Conservation (phyloP, 2,888 invertebrate species). For the Chesias legatella region DNA sequence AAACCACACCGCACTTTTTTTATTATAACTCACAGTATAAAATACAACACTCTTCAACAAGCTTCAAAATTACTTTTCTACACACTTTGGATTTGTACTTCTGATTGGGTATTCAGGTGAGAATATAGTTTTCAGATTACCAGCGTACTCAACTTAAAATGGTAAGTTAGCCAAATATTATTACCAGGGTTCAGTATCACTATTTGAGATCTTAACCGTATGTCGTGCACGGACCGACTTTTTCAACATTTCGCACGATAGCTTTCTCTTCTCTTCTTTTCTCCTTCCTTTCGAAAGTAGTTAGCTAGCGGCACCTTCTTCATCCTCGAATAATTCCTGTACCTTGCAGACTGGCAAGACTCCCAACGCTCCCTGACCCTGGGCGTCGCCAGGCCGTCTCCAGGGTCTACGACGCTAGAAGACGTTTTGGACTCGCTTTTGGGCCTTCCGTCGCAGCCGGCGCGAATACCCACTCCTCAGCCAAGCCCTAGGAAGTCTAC, state of each 20-base stretch:
- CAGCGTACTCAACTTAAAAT: slow-evolving; percentile 2
- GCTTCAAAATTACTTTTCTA: slow-evolving; percentile 1
- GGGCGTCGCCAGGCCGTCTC: slow-evolving; percentile 83
- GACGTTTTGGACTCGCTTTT: slow-evolving; percentile 96
- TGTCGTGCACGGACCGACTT: background rate
- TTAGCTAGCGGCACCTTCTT: slow-evolving; percentile 2
- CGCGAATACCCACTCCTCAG: slow-evolving; percentile 87
- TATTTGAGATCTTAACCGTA: background rate
- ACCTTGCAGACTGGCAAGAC: slow-evolving; percentile 76
- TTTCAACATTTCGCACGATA: background rate
- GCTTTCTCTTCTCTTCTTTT: slow-evolving; percentile 2
- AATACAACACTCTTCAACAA: too few relatives aligned
- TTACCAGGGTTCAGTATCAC: background rate
- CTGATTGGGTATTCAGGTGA: slow-evolving; percentile 1
- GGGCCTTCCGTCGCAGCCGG: slow-evolving; percentile 87
- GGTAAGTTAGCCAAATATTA: slow-evolving; percentile 10
- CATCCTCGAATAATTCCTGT: slow-evolving; percentile 24
- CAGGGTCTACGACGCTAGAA: slow-evolving; percentile 93
- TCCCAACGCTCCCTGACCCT: slow-evolving; percentile 73
- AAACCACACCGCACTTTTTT: too few relatives aligned
- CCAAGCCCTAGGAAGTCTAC: slow-evolving; percentile 73
- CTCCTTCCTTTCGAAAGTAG: background rate
- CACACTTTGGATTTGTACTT: background rate
- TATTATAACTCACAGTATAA: too few relatives aligned
- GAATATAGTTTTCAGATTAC: slow-evolving; percentile 9